phyloP scores from a whole-genome alignment of 1,140 invertebrate species.

The Chironomus striatipennis region DNA sequence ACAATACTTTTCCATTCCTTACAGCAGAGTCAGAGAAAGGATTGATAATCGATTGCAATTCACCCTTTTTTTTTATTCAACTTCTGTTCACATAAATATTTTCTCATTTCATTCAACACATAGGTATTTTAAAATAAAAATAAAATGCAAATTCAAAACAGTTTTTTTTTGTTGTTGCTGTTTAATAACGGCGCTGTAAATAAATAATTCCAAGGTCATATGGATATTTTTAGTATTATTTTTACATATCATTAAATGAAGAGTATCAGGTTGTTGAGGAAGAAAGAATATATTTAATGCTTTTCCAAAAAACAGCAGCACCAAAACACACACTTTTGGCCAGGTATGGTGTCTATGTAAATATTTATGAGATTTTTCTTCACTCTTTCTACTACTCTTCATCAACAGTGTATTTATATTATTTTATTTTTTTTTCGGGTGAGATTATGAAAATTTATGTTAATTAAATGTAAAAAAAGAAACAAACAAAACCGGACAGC shows the following conservation, averaged over 20 bases:
- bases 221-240: constrained; percentile 18
- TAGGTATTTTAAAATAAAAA: too few species aligned
- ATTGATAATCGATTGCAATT: too few species aligned
- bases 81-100: too few species aligned
- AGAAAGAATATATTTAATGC: neutral
- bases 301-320: too few species aligned
- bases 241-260: constrained; percentile 23
- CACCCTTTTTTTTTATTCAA: too few species aligned
- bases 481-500: constrained; percentile 22
- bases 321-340: neutral
- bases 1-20: too few species aligned
- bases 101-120: too few species aligned
- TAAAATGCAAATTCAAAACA: constrained; percentile 1
- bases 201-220: constrained; percentile 18
- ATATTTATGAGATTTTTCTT: constrained; percentile 16
- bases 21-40: too few species aligned
- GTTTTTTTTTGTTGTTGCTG: neutral
- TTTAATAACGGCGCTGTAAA: constrained; percentile 19
- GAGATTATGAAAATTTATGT: constrained; percentile 20
- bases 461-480: constrained; percentile 24
- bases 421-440: neutral
- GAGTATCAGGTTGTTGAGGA: neutral
- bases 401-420: constrained; percentile 6
- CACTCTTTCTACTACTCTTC: neutral
- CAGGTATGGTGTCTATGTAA: constrained; percentile 19